Conservation (phyloP, 2,113 vertebrate genomes). For the Gymnogyps californianus region DNA sequence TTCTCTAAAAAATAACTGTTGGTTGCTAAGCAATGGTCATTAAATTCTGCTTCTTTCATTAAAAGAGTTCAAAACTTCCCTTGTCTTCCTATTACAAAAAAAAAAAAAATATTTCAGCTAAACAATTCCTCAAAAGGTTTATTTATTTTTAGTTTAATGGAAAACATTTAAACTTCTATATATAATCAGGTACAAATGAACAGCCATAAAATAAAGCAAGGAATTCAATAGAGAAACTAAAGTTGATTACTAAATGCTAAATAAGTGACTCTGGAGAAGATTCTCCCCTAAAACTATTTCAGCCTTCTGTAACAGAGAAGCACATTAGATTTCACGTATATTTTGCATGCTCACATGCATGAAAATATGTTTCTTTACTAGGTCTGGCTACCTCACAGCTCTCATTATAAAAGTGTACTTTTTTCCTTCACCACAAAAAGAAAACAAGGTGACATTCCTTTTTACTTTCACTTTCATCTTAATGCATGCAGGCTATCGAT, state of each 20-base stretch:
- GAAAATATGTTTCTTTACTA: neutral
- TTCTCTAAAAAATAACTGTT: neutral
- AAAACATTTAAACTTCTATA: neutral
- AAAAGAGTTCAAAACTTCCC: neutral
- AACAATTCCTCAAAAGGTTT: neutral
- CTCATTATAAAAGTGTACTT: neutral
- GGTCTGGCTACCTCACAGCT: neutral
- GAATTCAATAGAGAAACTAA: neutral
- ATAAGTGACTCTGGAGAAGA: neutral
- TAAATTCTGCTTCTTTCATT: neutral
- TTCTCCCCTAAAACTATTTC: neutral
- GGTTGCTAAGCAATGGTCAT: neutral
- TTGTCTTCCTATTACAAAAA: neutral
- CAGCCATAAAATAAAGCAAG: neutral
- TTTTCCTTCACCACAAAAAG: neutral
- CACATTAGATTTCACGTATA: neutral
- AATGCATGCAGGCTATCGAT: accelerated
- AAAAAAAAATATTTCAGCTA: neutral
- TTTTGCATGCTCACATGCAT: neutral
- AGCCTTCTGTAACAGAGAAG: neutral
- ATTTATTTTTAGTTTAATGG: neutral
- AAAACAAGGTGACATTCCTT: neutral
- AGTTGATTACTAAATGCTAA: neutral
- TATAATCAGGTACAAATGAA: neutral
- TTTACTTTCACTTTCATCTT: constrained; percentile 16